These are phyloP conservation scores for Rhorus exstirpatorius DNA, from an alignment of 2,888 invertebrate species.

Conservation along the genomic window DNA sequence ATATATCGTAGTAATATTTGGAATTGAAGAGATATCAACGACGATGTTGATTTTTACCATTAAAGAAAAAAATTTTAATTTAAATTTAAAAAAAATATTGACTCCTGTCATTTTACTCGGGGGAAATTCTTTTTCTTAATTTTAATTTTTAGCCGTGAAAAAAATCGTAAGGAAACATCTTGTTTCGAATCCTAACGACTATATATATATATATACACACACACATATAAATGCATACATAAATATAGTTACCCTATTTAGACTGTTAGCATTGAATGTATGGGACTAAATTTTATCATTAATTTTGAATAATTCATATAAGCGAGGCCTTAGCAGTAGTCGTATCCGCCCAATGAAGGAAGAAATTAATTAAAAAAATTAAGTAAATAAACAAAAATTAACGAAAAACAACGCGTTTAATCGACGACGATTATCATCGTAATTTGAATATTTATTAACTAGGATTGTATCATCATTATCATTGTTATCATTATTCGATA, in stretches of 20 bases:
- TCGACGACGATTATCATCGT: constrained; percentile 59
- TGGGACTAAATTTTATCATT: constrained; percentile 81
- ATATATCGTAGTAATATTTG: constrained; percentile 22
- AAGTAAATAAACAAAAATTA: constrained; percentile 32
- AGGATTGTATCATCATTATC: constrained; percentile 27
- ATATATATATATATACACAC: constrained; percentile 31
- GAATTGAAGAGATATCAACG: constrained; percentile 46
- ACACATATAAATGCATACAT: constrained; percentile 27
- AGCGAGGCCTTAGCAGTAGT: constrained; percentile 86
- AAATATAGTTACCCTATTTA: constrained; percentile 72
- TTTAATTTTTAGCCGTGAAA: constrained; percentile 3
- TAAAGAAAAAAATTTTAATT: background rate
- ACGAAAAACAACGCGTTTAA: constrained; percentile 47
- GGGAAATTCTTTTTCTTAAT: background rate
- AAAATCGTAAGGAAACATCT: constrained; percentile 32
- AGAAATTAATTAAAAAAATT: constrained; percentile 53
- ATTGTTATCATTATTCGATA: constrained; percentile 6
- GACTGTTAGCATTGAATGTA: constrained; percentile 80
- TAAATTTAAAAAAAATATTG: background rate
- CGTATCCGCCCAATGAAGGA: constrained; percentile 85
- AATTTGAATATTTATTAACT: constrained; percentile 58
- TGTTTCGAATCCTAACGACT: constrained; percentile 56
- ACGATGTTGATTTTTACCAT: constrained; percentile 42
- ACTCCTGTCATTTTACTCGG: constrained; percentile 73
- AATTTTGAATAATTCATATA: constrained; percentile 81